A percentile compares a stretch with the other conserved stretches of the same genome.
These are phyloP conservation scores for Drosophila demipolita DNA, from an alignment of 2,888 invertebrate genomes.

Conservation along the genomic window DNA sequence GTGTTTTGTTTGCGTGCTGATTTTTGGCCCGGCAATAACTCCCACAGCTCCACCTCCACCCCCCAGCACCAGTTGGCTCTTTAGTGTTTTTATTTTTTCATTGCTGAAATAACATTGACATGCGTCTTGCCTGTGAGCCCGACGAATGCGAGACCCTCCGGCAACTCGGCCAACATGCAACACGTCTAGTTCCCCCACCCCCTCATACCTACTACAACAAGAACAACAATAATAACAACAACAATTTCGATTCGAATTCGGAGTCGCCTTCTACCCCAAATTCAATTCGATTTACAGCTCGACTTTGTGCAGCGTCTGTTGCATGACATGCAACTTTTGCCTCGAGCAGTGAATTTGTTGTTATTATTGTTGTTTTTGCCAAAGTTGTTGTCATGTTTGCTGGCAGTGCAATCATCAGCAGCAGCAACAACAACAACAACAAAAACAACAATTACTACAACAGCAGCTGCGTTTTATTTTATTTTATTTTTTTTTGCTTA, in stretches of 20 bases:
- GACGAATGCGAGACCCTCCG: conserved; percentile 15
- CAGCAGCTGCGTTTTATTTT: conserved; percentile 57
- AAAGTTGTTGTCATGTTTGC: conserved; percentile 49
- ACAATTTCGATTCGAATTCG: conserved; percentile 1
- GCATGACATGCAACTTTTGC: conserved; percentile 78
- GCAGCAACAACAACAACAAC: conserved; percentile 16
- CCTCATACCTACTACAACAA: background rate
- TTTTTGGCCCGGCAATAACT: conserved; percentile 71
- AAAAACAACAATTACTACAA: conserved; percentile 33
- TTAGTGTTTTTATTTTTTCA: conserved; percentile 56
- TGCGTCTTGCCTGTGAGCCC: conserved; percentile 67
- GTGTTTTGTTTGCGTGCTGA: conserved; percentile 71
- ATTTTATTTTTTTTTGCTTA: conserved; percentile 53
- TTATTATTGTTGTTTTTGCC: conserved; percentile 42
- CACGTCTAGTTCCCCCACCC: conserved; percentile 24
- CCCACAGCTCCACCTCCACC: background rate
- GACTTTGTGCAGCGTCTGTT: conserved; percentile 72
- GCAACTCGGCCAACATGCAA: conserved; percentile 51
- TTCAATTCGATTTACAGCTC: conserved; percentile 72
- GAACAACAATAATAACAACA: background rate
- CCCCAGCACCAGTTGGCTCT: conserved; percentile 17
- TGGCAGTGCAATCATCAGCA: conserved; percentile 61
- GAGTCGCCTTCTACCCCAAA: conserved; percentile 25
- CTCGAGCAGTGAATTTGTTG: conserved; percentile 54
- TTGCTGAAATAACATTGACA: conserved; percentile 80